phyloP scores from a whole-genome alignment of 1,140 invertebrate genomes.

The Macrostomum lignano region DNA sequence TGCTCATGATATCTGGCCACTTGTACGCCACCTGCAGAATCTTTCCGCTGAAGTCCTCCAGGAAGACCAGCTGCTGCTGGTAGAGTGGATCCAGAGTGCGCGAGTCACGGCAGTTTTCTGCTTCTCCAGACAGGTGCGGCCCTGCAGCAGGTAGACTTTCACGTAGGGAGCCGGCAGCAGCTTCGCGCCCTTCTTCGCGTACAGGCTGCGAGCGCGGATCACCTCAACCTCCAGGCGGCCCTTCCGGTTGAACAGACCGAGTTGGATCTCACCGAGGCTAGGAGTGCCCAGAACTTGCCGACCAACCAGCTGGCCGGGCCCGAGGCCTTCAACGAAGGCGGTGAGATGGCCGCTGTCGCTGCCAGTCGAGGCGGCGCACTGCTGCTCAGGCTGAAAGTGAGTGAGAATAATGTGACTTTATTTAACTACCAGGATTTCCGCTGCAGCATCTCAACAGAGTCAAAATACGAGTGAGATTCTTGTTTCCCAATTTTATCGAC shows the following conservation, averaged over 20 bases:
- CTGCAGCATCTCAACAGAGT: too few species aligned
- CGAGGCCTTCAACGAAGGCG: conserved; percentile 71
- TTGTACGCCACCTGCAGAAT: conserved; percentile 86
- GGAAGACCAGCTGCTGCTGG: conserved; percentile 70
- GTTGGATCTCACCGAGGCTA: conserved; percentile 80
- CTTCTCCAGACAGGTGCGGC: conserved; percentile 74
- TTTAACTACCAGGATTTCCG: too few species aligned
- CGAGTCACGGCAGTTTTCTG: conserved; percentile 64
- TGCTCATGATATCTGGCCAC: too few species aligned
- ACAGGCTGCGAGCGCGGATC: conserved; percentile 64
- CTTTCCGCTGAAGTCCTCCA: conserved; percentile 56
- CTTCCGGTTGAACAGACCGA: conserved; percentile 64
- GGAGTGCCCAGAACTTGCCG: conserved; percentile 77
- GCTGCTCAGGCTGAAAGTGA: too few species aligned
- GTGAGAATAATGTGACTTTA: too few species aligned
- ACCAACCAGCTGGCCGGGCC: conserved; percentile 80
- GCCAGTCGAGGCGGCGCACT: too few species aligned
- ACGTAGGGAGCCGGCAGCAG: conserved; percentile 83
- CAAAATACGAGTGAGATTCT: too few species aligned
- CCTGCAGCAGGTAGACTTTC: conserved; percentile 72
- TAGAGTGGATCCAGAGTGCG: conserved; percentile 81
- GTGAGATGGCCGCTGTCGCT: conserved; percentile 28
- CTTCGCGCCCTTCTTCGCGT: conserved; percentile 62
- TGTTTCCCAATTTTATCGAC: too few species aligned
- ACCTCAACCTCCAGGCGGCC: conserved; percentile 86